Percentiles rank a stretch among this genome's conserved stretches.
phyloP scores from a whole-genome alignment of 2,113 vertebrate genomes.

The Brachyistius frenatus region DNA sequence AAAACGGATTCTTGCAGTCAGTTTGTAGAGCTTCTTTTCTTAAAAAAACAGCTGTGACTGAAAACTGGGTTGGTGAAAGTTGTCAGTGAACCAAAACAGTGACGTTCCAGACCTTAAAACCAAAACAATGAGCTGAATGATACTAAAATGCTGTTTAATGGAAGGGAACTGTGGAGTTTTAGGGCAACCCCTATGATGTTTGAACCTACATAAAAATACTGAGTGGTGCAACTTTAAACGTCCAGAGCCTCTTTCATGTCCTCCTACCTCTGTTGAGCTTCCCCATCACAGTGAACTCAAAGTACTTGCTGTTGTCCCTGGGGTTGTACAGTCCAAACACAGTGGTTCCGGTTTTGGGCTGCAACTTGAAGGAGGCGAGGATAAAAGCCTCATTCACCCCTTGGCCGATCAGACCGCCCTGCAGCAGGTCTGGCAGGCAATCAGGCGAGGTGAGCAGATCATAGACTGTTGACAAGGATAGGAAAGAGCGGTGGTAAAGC shows the following conservation, averaged over 20 bases:
- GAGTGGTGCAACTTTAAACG: not conserved
- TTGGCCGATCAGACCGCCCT: conserved; percentile 88
- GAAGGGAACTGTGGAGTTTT: no score
- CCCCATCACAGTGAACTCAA: conserved; percentile 95
- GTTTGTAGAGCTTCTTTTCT: not conserved
- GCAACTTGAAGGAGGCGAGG: conserved; percentile 91
- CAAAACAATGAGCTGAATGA: no score
- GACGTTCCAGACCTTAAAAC: no score
- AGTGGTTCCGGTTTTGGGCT: conserved; percentile 89
- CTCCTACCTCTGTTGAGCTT: conserved; percentile 94
- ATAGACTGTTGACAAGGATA: conserved; percentile 86
- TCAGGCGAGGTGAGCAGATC: conserved; percentile 94
- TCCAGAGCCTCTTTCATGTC: not conserved
- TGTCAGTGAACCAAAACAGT: no score
- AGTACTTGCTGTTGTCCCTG: conserved; percentile 92
- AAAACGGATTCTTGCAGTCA: no score
- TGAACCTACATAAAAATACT: not conserved
- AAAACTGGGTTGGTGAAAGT: no score
- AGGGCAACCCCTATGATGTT: no score
- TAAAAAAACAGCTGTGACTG: no score
- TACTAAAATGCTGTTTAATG: no score
- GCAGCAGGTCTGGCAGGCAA: conserved; percentile 88
- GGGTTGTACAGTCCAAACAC: conserved; percentile 92
- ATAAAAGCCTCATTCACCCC: conserved; percentile 89
- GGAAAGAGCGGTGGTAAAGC: conserved; percentile 24